Base-by-base conservation (phyloP, 2,888 invertebrate species). In the Apodemia zela region DNA sequence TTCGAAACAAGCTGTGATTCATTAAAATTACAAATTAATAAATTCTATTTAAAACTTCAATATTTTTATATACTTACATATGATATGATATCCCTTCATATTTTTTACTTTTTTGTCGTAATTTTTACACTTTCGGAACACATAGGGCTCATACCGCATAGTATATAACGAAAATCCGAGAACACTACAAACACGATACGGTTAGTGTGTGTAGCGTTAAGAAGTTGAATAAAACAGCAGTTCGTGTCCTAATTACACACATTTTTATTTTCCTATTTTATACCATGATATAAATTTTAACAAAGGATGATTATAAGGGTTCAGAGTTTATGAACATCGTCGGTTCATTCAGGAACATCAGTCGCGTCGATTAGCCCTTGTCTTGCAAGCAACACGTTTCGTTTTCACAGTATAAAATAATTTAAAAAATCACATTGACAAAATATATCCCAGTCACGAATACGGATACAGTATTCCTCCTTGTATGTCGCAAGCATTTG, bases 251-350 rank as follows among this genome's bases (percentile, higher is more conserved):
- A 90, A 82, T 87, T 88, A 89, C 90, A 91, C 90, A 89, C 89
- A 88, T 78, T 84, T 85, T 88, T 88, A 85, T 88, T 90, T 79
- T 76, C 76, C 84, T 87, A 87, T 85, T 84, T 84, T 86, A 86
- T 87, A 87, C 78, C 83, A 85, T 86, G 84, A 86, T 89, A 88
- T 81, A 86, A 88, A 86, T 85, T 79, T 84, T 89, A 90, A 90
- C 89, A 84, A 82, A 90, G 79, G 87, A 87, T 88, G 85, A 82
- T 82, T 85, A 86, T 78, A 84, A 80, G 76, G 77, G 77, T 75
- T 77, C 75, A 77, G 80, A 76, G 74, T 77, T 81, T 72, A 78
- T 76, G 79, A 82, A 83, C 81, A 74, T 83, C 72, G 70, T 51
- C 38, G 81, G 76, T 80, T 78, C 76, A 72, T 51, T 51, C 77